These are phyloP conservation scores for Pagrus major DNA, from an alignment of 2,113 vertebrate species.

Conservation along the genomic window DNA sequence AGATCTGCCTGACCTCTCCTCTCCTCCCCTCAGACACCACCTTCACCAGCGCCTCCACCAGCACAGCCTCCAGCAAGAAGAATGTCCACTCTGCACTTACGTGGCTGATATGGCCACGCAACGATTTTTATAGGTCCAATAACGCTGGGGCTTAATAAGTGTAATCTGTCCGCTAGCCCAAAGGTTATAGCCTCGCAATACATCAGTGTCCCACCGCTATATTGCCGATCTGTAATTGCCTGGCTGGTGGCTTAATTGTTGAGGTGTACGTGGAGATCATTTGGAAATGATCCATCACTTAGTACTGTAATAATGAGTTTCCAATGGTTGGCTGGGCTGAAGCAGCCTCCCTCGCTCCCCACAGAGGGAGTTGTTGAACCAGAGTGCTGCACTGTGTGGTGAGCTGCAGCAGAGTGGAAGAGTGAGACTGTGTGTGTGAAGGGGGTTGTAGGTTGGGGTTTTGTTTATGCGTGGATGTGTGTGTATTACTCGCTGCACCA, in stretches of 20 bases:
- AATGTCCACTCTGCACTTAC: slow-evolving; percentile 70
- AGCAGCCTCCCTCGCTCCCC: slow-evolving; percentile 65
- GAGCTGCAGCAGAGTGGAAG: slow-evolving; percentile 55
- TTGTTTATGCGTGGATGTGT: slow-evolving; percentile 31
- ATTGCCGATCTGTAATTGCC: slow-evolving; percentile 81
- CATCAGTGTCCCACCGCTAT: slow-evolving; percentile 73
- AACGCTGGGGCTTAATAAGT: slow-evolving; percentile 76
- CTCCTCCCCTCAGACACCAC: background rate
- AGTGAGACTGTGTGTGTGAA: slow-evolving; percentile 37
- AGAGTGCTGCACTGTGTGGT: slow-evolving; percentile 45
- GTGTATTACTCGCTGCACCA: slow-evolving; percentile 45
- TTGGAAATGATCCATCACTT: slow-evolving; percentile 86
- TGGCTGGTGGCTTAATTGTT: slow-evolving; percentile 83
- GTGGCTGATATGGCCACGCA: slow-evolving; percentile 52
- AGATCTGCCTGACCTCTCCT: slow-evolving; percentile 23
- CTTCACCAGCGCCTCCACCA: slow-evolving; percentile 16
- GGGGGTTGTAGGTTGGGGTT: slow-evolving; percentile 29
- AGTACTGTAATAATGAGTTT: slow-evolving; percentile 83
- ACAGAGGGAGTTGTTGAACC: slow-evolving; percentile 73
- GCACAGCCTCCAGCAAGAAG: slow-evolving; percentile 20
- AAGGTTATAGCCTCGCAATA: slow-evolving; percentile 79
- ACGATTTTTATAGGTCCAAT: slow-evolving; percentile 79
- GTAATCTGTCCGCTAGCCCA: slow-evolving; percentile 76
- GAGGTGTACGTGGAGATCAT: slow-evolving; percentile 82
- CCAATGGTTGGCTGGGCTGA: slow-evolving; percentile 74